Base-by-base conservation (phyloP, 1,140 invertebrate species). In the Periplaneta americana region DNA sequence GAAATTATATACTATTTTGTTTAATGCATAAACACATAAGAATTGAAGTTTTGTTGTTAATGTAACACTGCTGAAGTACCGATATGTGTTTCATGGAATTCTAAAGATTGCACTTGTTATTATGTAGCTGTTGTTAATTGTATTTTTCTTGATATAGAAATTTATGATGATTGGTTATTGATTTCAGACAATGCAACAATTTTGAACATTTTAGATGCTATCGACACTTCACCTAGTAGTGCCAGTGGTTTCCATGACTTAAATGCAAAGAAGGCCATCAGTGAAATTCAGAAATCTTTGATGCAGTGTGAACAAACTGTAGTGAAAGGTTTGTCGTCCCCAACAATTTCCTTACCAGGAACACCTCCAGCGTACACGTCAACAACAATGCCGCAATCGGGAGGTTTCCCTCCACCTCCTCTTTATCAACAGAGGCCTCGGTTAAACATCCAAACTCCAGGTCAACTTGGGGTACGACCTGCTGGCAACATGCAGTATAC, bases 241-340 rank as follows among this genome's bases (percentile, higher is more conserved):
- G 31, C 31, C 18, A 34, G 9, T 82, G 35, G 78, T 39, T 39
- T 80, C 34, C 84, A 48, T 35, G 90, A 89, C 48, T 87, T 92
- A 83, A 93, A 93, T 84, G 95, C 96, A 85, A 94, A 93, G 86
- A 92, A 94, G 88, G 96, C 95, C 28, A 98, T 98, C 79, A 95
- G 94, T 85, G 95, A 93, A 15, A 98, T 98, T 85, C 95, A 97
- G 85, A 94, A 96, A 87, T 95, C 95, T 85, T 89, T 98, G 81
- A 98, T 98, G 96, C 94, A 94, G 84, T 94, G 91, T 84, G 93
- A 93, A 87, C n/a, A n/a, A n/a, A 92, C 88, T 78, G 91, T 92
- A 82, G 87, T 89, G 3, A 92, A 91, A 83, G 92, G 90, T 87
- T 91, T 93, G 75, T 91, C 91, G 79, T 92, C 93, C 84, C 93